Evolutionary conservation across 1,140 invertebrate species (phyloP).

Genomic region (Antheraea pernyi): DNA sequence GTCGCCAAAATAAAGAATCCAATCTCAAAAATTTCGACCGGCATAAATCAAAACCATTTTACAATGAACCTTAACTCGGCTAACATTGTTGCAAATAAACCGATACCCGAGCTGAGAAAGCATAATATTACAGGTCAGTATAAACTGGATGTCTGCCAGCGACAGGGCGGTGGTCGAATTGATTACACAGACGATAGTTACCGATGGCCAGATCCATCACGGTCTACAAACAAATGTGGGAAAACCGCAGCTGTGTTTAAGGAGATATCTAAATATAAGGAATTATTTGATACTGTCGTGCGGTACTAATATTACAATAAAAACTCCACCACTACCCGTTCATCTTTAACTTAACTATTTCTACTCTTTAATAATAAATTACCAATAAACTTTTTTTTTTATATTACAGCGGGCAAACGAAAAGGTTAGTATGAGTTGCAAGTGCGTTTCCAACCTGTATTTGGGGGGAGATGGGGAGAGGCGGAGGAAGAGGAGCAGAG

Average conservation of each 20-base stretch:
- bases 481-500: too few relatives aligned
- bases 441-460: too few relatives aligned
- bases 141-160: conserved; percentile 13
- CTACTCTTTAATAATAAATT: too few relatives aligned
- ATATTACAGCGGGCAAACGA: too few relatives aligned
- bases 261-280: neutral
- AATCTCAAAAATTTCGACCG: neutral
- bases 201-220: conserved; percentile 35
- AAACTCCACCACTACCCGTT: too few relatives aligned
- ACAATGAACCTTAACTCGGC: neutral
- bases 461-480: too few relatives aligned
- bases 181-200: conserved; percentile 36
- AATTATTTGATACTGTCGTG: neutral
- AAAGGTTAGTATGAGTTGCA: too few relatives aligned
- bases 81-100: neutral
- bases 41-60: conserved; percentile 3
- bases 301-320: neutral
- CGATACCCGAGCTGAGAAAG: neutral
- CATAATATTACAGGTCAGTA: conserved; percentile 13
- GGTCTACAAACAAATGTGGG: conserved; percentile 31
- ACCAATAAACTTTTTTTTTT: too few relatives aligned
- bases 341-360: too few relatives aligned
- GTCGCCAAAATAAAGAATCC: neutral
- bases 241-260: conserved; percentile 12
- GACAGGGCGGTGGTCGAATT: conserved; percentile 26